Percentiles rank a stretch among this genome's conserved stretches.
These are phyloP conservation scores for Darevskia mixta DNA, from an alignment of 2,797 vertebrate genomes.

Conservation along the genomic window DNA sequence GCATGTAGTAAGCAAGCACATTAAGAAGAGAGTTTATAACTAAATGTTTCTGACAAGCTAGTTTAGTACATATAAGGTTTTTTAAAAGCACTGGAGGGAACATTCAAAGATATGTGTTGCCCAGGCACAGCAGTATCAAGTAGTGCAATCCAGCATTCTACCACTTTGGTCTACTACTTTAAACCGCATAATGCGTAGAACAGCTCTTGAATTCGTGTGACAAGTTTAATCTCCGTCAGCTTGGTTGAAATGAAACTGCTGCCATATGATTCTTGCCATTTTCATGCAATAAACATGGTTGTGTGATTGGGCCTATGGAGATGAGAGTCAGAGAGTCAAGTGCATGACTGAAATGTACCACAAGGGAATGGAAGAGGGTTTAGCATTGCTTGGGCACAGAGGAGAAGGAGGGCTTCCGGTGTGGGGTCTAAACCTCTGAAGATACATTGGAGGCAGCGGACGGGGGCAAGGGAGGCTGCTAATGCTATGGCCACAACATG, in stretches of 20 bases:
- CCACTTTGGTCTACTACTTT: background rate
- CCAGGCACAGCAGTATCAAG: background rate
- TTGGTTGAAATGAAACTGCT: background rate
- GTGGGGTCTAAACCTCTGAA: background rate
- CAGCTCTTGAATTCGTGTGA: background rate
- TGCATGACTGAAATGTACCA: background rate
- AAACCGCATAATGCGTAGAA: background rate
- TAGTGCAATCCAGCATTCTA: background rate
- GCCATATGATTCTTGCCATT: background rate
- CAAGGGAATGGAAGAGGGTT: background rate
- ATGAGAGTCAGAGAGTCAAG: background rate
- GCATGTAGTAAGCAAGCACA: background rate
- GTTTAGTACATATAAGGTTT: background rate
- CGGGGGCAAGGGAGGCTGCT: background rate
- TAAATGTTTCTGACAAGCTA: background rate
- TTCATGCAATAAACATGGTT: background rate
- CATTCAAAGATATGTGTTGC: background rate
- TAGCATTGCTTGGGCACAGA: background rate
- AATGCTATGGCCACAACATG: background rate
- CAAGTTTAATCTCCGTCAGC: background rate
- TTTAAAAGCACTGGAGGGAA: background rate
- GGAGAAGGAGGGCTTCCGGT: background rate
- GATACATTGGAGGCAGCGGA: background rate
- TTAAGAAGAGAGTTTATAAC: background rate
- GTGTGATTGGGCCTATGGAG: background rate